Conservation (phyloP, 2,888 invertebrate genomes). For the Drosophila aldrichi region DNA sequence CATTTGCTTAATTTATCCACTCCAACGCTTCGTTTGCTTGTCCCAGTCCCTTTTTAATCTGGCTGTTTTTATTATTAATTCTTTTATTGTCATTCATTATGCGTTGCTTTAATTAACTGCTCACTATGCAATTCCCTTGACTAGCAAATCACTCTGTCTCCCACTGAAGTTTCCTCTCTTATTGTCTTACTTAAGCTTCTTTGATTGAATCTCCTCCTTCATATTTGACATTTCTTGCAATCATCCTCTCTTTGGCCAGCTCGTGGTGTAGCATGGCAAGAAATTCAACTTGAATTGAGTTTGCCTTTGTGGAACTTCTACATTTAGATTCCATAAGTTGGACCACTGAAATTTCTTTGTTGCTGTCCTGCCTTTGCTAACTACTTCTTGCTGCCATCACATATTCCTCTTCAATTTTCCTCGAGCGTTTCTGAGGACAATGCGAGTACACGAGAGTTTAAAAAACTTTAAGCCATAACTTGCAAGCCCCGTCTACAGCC, state of each 20-base stretch:
- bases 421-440: no score
- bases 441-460: no score
- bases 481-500: slow-evolving; percentile 43
- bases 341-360: no score
- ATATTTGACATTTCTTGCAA: no score
- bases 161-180: neutral
- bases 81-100: slow-evolving; percentile 30
- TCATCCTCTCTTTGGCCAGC: no score
- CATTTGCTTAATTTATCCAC: slow-evolving; percentile 13
- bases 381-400: no score
- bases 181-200: neutral
- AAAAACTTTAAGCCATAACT: slow-evolving; percentile 46
- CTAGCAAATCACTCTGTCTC: slow-evolving; percentile 7
- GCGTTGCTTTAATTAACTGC: slow-evolving; percentile 19
- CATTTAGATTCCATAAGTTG: no score
- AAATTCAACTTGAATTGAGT: no score
- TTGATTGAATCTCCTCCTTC: neutral
- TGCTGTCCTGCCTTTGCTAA: no score
- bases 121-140: slow-evolving; percentile 12
- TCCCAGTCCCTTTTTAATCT: neutral
- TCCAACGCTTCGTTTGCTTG: neutral
- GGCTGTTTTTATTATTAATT: slow-evolving; percentile 8
- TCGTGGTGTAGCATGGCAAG: no score
- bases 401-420: no score
- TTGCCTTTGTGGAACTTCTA: no score